These are phyloP conservation scores for Hemibagrus wyckioides DNA, from an alignment of 2,113 vertebrate species.

Conservation along the genomic window DNA sequence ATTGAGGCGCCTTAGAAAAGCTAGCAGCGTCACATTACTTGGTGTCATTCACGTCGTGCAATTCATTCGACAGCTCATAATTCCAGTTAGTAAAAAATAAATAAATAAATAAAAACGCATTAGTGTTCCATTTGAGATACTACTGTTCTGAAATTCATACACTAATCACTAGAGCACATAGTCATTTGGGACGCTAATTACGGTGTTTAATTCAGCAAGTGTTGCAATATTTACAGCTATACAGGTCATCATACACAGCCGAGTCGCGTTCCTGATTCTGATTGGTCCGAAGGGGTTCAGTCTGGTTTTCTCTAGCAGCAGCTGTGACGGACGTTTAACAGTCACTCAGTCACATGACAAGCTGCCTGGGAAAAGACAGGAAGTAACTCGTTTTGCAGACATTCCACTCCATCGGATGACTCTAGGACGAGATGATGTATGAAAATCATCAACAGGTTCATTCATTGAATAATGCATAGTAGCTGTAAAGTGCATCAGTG, in stretches of 20 bases:
- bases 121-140: too few relatives aligned
- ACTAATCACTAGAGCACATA: too few relatives aligned
- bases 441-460: neutral
- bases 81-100: too few relatives aligned
- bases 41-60: too few relatives aligned
- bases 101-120: too few relatives aligned
- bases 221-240: neutral
- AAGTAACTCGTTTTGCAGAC: neutral
- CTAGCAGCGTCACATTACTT: too few relatives aligned
- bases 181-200: too few relatives aligned
- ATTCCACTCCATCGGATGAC: neutral
- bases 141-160: too few relatives aligned
- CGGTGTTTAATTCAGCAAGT: neutral
- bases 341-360: neutral
- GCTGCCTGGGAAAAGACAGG: neutral
- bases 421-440: neutral
- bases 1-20: too few relatives aligned
- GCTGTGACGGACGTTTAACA: neutral
- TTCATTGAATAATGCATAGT: too few relatives aligned
- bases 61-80: too few relatives aligned
- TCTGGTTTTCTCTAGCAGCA: neutral
- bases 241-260: neutral
- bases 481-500: neutral
- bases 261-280: neutral
- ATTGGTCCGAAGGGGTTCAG: neutral